Evolutionary conservation across 2,888 invertebrate genomes (phyloP).

Genomic region (Synanthedon formicaeformis): DNA sequence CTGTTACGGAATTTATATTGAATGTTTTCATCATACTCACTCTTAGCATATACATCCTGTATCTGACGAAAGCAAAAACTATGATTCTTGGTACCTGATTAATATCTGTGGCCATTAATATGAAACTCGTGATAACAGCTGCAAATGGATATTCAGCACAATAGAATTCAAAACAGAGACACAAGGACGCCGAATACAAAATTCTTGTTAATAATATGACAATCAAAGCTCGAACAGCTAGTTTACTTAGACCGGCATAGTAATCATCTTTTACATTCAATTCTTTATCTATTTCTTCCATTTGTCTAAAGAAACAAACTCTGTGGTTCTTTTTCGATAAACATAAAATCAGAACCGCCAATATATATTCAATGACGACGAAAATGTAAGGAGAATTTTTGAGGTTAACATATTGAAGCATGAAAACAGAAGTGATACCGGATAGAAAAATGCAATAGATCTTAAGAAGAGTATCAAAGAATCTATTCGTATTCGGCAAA

Average conservation of each 20-base stretch:
- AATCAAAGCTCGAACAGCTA: background rate
- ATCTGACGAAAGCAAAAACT: conserved; percentile 2
- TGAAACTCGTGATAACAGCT: conserved; percentile 1
- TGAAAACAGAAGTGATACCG: background rate
- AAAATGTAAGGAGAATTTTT: conserved; percentile 3
- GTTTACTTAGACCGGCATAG: conserved; percentile 1
- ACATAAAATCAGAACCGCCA: conserved; percentile 1
- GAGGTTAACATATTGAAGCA: background rate
- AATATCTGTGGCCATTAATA: conserved; percentile 5
- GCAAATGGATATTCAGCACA: conserved; percentile 2
- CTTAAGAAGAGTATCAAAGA: background rate
- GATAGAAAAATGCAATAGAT: background rate
- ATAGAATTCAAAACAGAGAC: conserved; percentile 2
- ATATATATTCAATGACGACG: conserved; percentile 4
- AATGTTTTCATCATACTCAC: conserved; percentile 2
- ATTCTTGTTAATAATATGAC: conserved; percentile 2
- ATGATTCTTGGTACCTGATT: conserved; percentile 5
- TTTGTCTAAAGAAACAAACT: background rate
- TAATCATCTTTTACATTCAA: conserved; percentile 1
- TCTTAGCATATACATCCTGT: conserved; percentile 4
- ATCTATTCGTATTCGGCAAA: background rate
- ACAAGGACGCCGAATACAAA: conserved; percentile 3
- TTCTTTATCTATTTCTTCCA: conserved; percentile 5
- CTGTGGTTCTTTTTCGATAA: background rate
- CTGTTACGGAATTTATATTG: background rate